Conservation (phyloP, 2,113 vertebrate species). For the Mola mola region DNA sequence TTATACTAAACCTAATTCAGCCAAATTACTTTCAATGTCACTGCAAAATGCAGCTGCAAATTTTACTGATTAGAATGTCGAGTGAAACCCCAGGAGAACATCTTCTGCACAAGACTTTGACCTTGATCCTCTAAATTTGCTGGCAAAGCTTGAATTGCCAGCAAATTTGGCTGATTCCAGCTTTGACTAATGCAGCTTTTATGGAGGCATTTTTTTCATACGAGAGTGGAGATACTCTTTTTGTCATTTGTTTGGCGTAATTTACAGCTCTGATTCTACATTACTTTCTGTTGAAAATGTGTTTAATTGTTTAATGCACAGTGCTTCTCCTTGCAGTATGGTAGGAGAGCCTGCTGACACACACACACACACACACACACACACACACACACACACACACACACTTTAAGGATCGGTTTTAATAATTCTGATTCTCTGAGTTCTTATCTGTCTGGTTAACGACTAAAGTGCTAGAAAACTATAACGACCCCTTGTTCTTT, state of each 20-base stretch:
- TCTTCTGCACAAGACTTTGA: no score
- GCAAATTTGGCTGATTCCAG: conserved; percentile 13
- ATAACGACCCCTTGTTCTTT: no score
- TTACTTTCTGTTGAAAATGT: no score
- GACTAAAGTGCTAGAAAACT: no score
- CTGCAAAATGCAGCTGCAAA: conserved; percentile 8
- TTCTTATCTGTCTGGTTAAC: neutral
- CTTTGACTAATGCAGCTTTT: conserved; percentile 15
- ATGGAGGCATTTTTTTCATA: conserved; percentile 8
- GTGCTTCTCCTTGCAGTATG: no score
- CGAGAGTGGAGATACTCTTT: no score
- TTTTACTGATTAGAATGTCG: conserved; percentile 9
- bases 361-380: no score
- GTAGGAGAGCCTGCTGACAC: no score
- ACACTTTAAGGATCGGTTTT: neutral
- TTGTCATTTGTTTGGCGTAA: no score
- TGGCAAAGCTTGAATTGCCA: conserved; percentile 7
- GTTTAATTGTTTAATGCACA: no score
- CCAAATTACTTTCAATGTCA: conserved; percentile 16
- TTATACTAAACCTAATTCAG: conserved; percentile 19
- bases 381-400: neutral
- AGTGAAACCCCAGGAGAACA: conserved; percentile 13
- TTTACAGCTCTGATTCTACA: no score
- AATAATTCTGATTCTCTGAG: no score
- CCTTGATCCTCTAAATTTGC: conserved; percentile 15